Conservation (phyloP, 2,113 vertebrate genomes). For the Sylvia atricapilla region DNA sequence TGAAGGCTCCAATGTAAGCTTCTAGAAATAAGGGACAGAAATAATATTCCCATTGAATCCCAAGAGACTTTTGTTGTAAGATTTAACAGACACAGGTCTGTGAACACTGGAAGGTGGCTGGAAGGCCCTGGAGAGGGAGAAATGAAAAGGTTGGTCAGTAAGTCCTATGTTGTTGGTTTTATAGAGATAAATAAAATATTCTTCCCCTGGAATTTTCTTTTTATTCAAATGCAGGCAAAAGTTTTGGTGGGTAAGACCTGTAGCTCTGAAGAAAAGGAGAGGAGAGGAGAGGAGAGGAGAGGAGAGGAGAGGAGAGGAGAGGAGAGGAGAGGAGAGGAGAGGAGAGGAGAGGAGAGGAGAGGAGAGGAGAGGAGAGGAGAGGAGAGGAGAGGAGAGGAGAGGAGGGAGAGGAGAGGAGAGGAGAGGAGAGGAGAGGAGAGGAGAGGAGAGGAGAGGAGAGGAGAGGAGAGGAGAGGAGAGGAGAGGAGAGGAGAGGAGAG, state of each 20-base stretch:
- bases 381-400: too few relatives aligned
- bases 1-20: not conserved
- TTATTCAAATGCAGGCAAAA: not conserved
- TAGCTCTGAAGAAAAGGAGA: not conserved
- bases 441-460: too few relatives aligned
- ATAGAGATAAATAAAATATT: not conserved
- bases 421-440: too few relatives aligned
- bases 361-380: not conserved
- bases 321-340: too few relatives aligned
- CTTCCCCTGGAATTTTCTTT: not conserved
- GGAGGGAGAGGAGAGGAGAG: too few relatives aligned
- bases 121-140: not conserved
- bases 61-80: not conserved
- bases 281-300: not conserved
- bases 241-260: fast-evolving
- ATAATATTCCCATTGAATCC: not conserved
- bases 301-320: too few relatives aligned
- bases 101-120: not conserved
- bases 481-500: too few relatives aligned
- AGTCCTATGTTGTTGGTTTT: not conserved
- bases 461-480: too few relatives aligned
- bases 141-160: not conserved
- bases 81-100: not conserved
- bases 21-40: not conserved
- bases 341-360: not conserved